Evolutionary conservation across 1,140 invertebrate species (phyloP).

Genomic region (Paramacrobiotus metropolitanus): DNA sequence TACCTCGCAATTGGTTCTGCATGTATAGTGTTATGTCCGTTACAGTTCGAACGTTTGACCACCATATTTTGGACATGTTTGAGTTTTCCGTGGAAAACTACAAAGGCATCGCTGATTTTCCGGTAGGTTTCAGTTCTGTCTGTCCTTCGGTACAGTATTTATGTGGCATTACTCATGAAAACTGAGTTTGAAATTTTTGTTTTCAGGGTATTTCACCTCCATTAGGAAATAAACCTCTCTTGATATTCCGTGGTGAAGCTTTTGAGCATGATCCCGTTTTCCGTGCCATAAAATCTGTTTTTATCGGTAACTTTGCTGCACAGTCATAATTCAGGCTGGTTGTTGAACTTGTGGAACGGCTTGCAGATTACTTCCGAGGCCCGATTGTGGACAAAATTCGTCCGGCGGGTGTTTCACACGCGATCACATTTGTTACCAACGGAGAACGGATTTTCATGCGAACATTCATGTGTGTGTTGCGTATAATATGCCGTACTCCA

Average conservation of each 20-base stretch:
- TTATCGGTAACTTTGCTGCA: conserved; percentile 26
- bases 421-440: conserved; percentile 57
- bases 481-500: not conserved
- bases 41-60: conserved; percentile 55
- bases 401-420: conserved; percentile 74
- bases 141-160: conserved; percentile 3
- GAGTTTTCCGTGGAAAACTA: conserved; percentile 73
- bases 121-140: conserved; percentile 21
- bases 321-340: not conserved
- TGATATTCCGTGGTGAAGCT: conserved; percentile 72
- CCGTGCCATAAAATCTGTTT: conserved; percentile 57
- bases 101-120: conserved; percentile 48
- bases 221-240: conserved; percentile 61
- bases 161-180: not conserved
- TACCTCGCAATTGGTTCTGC: not conserved
- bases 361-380: conserved; percentile 64
- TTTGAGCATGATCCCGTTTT: conserved; percentile 57
- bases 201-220: conserved; percentile 42
- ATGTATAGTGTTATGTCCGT: conserved; percentile 8
- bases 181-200: conserved; percentile 8
- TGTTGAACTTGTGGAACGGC: conserved; percentile 6
- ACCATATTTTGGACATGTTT: conserved; percentile 76
- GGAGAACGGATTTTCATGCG: conserved; percentile 55
- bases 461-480: conserved; percentile 43
- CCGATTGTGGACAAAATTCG: conserved; percentile 52